A percentile compares a stretch with the other conserved stretches of the same genome.
phyloP scores from a whole-genome alignment of 1,140 invertebrate genomes.

The Orussus abietinus region DNA sequence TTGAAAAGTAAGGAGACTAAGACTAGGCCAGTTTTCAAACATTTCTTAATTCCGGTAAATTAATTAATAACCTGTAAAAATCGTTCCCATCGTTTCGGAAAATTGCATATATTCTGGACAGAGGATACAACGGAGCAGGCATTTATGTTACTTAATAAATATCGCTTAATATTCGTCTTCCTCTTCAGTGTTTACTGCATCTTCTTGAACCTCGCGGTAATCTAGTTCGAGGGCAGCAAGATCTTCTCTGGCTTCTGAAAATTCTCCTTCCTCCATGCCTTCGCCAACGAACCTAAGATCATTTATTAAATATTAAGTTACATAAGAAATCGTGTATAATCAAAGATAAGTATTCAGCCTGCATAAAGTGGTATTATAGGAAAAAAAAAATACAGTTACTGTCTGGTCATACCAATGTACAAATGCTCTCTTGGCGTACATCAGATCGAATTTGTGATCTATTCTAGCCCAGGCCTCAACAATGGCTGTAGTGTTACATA shows the following conservation, averaged over 20 bases:
- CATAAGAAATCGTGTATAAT: slow-evolving; percentile 6
- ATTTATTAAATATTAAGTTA: not conserved
- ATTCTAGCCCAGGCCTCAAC: slow-evolving; percentile 72
- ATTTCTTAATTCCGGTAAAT: too few species aligned
- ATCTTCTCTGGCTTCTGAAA: slow-evolving; percentile 72
- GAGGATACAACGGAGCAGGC: too few species aligned
- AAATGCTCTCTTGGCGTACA: slow-evolving; percentile 75
- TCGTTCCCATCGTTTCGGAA: too few species aligned
- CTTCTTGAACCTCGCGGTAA: slow-evolving; percentile 58
- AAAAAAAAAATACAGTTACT: slow-evolving; percentile 1
- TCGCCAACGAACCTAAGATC: slow-evolving; percentile 60
- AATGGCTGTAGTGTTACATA: slow-evolving; percentile 76
- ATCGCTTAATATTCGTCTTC: slow-evolving; percentile 27
- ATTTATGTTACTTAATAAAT: slow-evolving; percentile 21
- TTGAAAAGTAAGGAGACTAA: too few species aligned
- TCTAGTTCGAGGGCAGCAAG: slow-evolving; percentile 71
- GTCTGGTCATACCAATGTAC: slow-evolving; percentile 66
- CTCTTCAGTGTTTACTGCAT: slow-evolving; percentile 30
- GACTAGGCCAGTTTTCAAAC: too few species aligned
- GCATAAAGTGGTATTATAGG: too few species aligned
- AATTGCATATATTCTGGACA: too few species aligned
- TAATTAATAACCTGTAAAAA: too few species aligned
- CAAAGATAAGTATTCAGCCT: too few species aligned
- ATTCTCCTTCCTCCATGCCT: slow-evolving; percentile 78
- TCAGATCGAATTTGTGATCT: slow-evolving; percentile 70